phyloP scores from a whole-genome alignment of 2,888 invertebrate species.

The Dione juno region DNA sequence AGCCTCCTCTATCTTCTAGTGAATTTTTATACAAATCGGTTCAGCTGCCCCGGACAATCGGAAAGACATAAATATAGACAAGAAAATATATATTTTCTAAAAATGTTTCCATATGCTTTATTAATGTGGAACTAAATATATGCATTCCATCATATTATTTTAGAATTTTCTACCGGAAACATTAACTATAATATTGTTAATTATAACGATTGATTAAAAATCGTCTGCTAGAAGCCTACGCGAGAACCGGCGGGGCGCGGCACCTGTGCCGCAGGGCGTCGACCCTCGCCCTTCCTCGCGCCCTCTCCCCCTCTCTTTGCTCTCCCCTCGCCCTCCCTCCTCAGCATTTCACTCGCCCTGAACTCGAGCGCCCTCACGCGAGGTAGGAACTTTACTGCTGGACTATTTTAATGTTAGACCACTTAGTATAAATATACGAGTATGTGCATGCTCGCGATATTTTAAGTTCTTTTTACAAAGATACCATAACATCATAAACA shows the following conservation, averaged over 20 bases:
- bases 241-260: constrained; percentile 34
- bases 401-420: neutral
- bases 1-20: too few species aligned
- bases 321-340: constrained; percentile 15
- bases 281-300: constrained; percentile 38
- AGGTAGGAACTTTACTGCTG: constrained; percentile 28
- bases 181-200: neutral
- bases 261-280: constrained; percentile 46
- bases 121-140: too few species aligned
- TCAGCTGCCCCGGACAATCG: too few species aligned
- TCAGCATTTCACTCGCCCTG: constrained; percentile 17
- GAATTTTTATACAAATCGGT: too few species aligned
- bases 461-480: neutral
- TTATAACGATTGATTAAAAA: constrained; percentile 13
- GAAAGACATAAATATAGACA: too few species aligned
- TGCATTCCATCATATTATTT: neutral
- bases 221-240: constrained; percentile 10
- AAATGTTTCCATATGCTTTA: too few species aligned
- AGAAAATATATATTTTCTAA: too few species aligned
- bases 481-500: too few species aligned
- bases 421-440: neutral
- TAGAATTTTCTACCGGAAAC: neutral
- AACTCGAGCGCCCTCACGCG: constrained; percentile 36
- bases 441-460: neutral
- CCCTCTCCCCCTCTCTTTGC: constrained; percentile 14